These are phyloP conservation scores for Deilephila porcellus DNA, from an alignment of 2,888 invertebrate genomes.

Conservation along the genomic window DNA sequence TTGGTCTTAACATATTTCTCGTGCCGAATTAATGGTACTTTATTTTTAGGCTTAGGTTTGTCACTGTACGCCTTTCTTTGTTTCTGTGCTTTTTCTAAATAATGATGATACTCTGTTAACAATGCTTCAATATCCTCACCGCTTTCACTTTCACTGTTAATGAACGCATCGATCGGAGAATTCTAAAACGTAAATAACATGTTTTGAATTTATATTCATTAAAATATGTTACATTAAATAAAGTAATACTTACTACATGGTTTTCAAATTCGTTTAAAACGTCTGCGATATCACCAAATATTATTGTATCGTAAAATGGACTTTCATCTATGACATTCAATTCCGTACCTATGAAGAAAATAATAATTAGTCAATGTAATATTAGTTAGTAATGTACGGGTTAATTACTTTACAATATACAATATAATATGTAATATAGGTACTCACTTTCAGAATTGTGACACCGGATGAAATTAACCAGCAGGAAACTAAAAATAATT, in stretches of 20 bases:
- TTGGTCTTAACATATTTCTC: constrained; percentile 64
- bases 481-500: constrained; percentile 44
- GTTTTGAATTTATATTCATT: constrained; percentile 28
- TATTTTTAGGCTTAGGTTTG: constrained; percentile 70
- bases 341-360: constrained; percentile 58
- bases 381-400: too few species aligned
- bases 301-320: constrained; percentile 72
- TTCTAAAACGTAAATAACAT: constrained; percentile 54
- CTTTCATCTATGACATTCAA: constrained; percentile 62
- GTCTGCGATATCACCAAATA: constrained; percentile 75
- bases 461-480: constrained; percentile 50
- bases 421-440: too few species aligned
- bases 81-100: constrained; percentile 74
- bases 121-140: constrained; percentile 73
- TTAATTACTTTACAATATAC: too few species aligned
- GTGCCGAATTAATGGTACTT: constrained; percentile 65
- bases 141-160: constrained; percentile 66
- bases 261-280: constrained; percentile 72
- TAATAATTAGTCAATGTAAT: constrained; percentile 7
- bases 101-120: constrained; percentile 72
- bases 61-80: constrained; percentile 65
- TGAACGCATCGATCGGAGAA: constrained; percentile 54
- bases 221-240: constrained; percentile 13
- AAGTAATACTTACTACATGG: constrained; percentile 54
- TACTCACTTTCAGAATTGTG: constrained; percentile 68